Percentiles rank a stretch among this genome's conserved stretches.
Conservation (phyloP, 1,140 invertebrate species). For the Drosophila subobscura region DNA sequence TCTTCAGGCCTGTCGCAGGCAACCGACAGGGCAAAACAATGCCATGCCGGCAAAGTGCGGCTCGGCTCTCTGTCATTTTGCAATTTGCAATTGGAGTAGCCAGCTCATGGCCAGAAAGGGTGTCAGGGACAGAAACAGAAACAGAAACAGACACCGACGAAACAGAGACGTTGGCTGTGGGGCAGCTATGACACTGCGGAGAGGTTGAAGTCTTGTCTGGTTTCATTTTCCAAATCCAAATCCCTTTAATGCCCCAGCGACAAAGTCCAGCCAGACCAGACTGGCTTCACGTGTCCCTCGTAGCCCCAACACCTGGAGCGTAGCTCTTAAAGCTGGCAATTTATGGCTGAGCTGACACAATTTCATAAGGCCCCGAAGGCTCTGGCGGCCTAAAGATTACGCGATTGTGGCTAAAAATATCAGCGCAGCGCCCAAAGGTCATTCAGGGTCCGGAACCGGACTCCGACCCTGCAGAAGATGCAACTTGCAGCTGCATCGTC, state of each 20-base stretch:
- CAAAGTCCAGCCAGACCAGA: constrained; percentile 31
- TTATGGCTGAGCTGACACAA: constrained; percentile 76
- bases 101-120: constrained; percentile 29
- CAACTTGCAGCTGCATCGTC: constrained; percentile 20
- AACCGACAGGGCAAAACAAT: constrained; percentile 50
- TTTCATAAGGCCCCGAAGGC: constrained; percentile 69
- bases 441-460: constrained; percentile 4
- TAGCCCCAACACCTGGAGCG: constrained; percentile 19
- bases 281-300: constrained; percentile 61
- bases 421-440: constrained; percentile 38
- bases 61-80: constrained; percentile 56
- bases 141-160: not conserved
- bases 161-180: not conserved
- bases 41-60: constrained; percentile 22
- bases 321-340: constrained; percentile 71
- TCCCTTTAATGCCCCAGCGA: constrained; percentile 51
- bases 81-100: constrained; percentile 66
- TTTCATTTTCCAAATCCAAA: constrained; percentile 54
- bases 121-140: constrained; percentile 40
- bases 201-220: constrained; percentile 26
- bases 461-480: constrained; percentile 8
- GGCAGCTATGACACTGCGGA: not conserved
- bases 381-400: constrained; percentile 54
- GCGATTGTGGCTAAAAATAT: constrained; percentile 72
- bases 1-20: constrained; percentile 43